Percentiles rank a stretch among this genome's conserved stretches.
These are phyloP conservation scores for Aphelinus atriplicis DNA, from an alignment of 1,140 invertebrate genomes.

Conservation along the genomic window DNA sequence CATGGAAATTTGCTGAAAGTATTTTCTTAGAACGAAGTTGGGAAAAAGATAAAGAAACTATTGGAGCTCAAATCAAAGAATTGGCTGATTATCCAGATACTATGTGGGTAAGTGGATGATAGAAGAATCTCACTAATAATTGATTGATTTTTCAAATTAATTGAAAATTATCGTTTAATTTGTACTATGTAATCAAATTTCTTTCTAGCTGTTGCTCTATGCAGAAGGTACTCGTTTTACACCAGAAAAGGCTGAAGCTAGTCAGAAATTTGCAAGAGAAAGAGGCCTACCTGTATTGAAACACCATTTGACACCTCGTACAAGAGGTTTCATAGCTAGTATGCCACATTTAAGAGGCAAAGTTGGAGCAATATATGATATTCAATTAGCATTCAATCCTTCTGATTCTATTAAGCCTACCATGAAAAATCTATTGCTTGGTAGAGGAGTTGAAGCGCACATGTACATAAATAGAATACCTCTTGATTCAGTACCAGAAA, in stretches of 20 bases:
- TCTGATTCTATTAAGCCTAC: slow-evolving; percentile 76
- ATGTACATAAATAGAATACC: slow-evolving; percentile 85
- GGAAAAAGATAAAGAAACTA: slow-evolving; percentile 87
- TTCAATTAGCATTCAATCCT: slow-evolving; percentile 81
- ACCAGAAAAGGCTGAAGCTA: slow-evolving; percentile 84
- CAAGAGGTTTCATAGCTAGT: slow-evolving; percentile 88
- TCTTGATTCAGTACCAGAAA: slow-evolving; percentile 81
- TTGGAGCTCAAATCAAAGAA: slow-evolving; percentile 82
- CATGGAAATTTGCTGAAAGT: slow-evolving; percentile 93
- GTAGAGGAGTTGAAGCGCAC: slow-evolving; percentile 78
- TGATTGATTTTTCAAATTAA: slow-evolving; percentile 8
- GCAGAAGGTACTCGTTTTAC: slow-evolving; percentile 96
- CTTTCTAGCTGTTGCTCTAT: slow-evolving; percentile 84
- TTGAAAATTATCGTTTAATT: slow-evolving; percentile 4
- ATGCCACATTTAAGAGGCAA: slow-evolving; percentile 77
- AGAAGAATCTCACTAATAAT: not conserved
- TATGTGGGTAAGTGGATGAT: slow-evolving; percentile 77
- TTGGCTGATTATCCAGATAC: slow-evolving; percentile 88
- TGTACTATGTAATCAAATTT: slow-evolving; percentile 2
- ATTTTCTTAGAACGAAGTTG: slow-evolving; percentile 92
- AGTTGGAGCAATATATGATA: slow-evolving; percentile 87
- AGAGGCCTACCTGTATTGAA: slow-evolving; percentile 87
- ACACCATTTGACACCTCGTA: slow-evolving; percentile 91
- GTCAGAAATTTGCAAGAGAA: slow-evolving; percentile 86
- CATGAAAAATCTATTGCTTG: slow-evolving; percentile 83